Percentiles rank a stretch among this genome's conserved stretches.
Evolutionary conservation across 2,888 invertebrate species (phyloP).

Genomic region (Pomacea canaliculata): DNA sequence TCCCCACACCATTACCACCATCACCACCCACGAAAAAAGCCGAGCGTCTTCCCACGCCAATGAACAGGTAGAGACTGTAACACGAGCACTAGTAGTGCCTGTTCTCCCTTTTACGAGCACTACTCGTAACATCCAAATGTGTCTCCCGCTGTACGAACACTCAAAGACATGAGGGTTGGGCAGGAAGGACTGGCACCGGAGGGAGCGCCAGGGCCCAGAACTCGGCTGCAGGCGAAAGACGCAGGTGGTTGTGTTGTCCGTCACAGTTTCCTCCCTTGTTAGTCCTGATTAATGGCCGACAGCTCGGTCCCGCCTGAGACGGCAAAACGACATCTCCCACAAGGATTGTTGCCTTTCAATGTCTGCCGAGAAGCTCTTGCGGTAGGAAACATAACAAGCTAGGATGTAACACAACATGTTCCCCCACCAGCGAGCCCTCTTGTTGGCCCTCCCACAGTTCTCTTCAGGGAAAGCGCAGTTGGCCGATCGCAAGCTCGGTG

Average conservation of each 20-base stretch:
- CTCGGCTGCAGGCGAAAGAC: neutral
- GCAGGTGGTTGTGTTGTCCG: slow-evolving; percentile 21
- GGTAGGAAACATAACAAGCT: neutral
- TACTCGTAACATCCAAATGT: too few relatives aligned
- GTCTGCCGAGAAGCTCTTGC: neutral
- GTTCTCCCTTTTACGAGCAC: too few relatives aligned
- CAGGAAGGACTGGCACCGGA: neutral
- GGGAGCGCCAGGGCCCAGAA: neutral
- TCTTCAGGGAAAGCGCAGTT: slow-evolving; percentile 12
- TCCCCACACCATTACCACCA: too few relatives aligned
- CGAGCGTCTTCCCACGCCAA: too few relatives aligned
- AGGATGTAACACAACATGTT: too few relatives aligned
- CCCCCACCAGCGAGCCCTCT: slow-evolving; percentile 4
- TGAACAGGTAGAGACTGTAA: too few relatives aligned
- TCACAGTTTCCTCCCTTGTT: slow-evolving; percentile 10
- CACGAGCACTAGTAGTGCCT: too few relatives aligned
- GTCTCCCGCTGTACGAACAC: too few relatives aligned
- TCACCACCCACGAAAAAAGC: too few relatives aligned
- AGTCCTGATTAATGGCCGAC: neutral
- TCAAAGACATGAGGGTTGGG: neutral
- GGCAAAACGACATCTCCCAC: too few relatives aligned
- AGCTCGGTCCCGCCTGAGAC: too few relatives aligned
- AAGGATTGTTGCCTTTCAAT: too few relatives aligned
- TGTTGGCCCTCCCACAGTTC: slow-evolving; percentile 14
- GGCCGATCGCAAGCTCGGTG: neutral